Conservation (phyloP, 1,140 invertebrate genomes). For the Drosophila melanogaster region Release_6_plus_ISO1_MT NC_004354.4:4522501-4523000, state of each 20-base stretch:
- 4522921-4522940: background rate
- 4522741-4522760: slow-evolving; percentile 74
- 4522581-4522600: slow-evolving; percentile 3
- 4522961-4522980: slow-evolving; percentile 58
- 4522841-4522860: background rate
- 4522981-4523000: slow-evolving; percentile 82
- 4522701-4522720: slow-evolving; percentile 46
- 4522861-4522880: background rate
- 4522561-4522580: slow-evolving; percentile 72
- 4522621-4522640: slow-evolving; percentile 71
- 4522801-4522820: slow-evolving; percentile 78
- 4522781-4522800: slow-evolving; percentile 83
- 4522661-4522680: slow-evolving; percentile 38
- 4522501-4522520: slow-evolving; percentile 2
- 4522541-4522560: slow-evolving; percentile 77
- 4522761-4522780: slow-evolving; percentile 83
- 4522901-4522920: slow-evolving; percentile 42
- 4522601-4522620: slow-evolving; percentile 8
- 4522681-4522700: slow-evolving; percentile 29
- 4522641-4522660: slow-evolving; percentile 13
- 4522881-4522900: slow-evolving; percentile 63
- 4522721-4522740: background rate
- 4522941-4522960: background rate
- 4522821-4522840: slow-evolving; percentile 51
- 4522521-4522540: slow-evolving; percentile 46